Conservation (phyloP, 2,797 vertebrate genomes). For the Pangasius macronema region DNA sequence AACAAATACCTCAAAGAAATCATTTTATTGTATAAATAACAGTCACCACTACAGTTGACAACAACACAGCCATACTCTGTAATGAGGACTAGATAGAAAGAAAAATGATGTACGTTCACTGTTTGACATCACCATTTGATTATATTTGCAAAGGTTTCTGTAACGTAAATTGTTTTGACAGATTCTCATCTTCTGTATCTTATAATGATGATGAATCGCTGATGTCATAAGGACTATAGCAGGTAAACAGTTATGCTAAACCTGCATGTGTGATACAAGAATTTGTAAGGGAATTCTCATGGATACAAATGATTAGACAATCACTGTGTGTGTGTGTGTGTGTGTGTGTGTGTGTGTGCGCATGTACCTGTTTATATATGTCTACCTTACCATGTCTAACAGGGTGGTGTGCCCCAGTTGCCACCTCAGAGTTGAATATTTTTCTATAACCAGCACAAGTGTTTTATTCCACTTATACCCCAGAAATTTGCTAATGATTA, state of each 20-base stretch:
- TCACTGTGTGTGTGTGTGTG: not conserved
- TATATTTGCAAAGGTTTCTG: constrained; percentile 17
- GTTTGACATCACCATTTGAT: constrained; percentile 35
- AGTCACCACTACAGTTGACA: constrained; percentile 55
- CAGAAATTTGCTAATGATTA: not conserved
- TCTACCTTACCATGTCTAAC: too few relatives aligned
- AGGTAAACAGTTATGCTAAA: not conserved
- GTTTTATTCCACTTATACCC: not conserved
- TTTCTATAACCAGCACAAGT: too few relatives aligned
- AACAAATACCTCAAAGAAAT: not conserved
- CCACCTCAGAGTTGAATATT: too few relatives aligned
- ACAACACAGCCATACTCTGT: not conserved
- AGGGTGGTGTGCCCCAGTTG: too few relatives aligned
- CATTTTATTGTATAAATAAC: constrained; percentile 38
- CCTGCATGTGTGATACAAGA: not conserved
- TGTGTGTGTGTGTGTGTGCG: not conserved
- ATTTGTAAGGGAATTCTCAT: not conserved
- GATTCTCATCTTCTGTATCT: constrained; percentile 12
- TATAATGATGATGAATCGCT: constrained; percentile 38
- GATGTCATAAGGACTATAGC: constrained; percentile 15
- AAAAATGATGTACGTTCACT: constrained; percentile 24
- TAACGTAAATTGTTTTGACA: constrained; percentile 34
- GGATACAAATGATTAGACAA: not conserved
- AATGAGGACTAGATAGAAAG: not conserved
- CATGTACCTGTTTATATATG: too few relatives aligned